phyloP scores from a whole-genome alignment of 2,113 vertebrate genomes.

The Motacilla tschutschensis region DNA sequence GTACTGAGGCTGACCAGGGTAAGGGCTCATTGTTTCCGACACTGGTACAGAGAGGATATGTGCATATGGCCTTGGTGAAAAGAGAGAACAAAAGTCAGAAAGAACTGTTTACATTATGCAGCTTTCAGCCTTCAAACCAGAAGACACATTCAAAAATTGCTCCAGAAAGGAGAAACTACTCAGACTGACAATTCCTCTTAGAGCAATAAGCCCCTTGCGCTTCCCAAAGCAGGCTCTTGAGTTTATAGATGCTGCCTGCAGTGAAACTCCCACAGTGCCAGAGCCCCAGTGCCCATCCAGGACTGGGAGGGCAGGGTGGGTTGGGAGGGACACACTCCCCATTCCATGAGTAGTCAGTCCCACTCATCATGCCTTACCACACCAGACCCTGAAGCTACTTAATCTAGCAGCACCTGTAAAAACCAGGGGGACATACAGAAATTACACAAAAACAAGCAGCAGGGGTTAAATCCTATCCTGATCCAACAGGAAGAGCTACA shows the following conservation, averaged over 20 bases:
- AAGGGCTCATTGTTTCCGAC: constrained; percentile 84
- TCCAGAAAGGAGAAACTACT: neutral
- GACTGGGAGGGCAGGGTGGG: neutral
- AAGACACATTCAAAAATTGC: neutral
- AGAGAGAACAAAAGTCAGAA: constrained; percentile 28
- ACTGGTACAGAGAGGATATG: constrained; percentile 78
- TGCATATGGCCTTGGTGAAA: constrained; percentile 76
- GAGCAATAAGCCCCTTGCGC: neutral
- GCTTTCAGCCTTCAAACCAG: neutral
- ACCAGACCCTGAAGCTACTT: neutral
- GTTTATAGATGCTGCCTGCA: accelerated
- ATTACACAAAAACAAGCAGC: neutral
- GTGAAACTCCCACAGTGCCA: neutral
- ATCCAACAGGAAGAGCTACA: neutral
- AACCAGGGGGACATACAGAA: neutral
- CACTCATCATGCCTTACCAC: neutral
- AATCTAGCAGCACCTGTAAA: accelerated
- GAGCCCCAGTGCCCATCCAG: neutral
- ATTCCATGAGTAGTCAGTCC: accelerated
- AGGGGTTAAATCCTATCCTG: neutral
- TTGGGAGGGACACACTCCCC: neutral
- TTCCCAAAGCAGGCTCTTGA: neutral
- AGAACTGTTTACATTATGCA: neutral
- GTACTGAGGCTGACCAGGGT: constrained; percentile 85
- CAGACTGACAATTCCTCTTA: neutral